Base-by-base conservation (phyloP, 2,888 invertebrate genomes). In the Euphydryas editha region DNA sequence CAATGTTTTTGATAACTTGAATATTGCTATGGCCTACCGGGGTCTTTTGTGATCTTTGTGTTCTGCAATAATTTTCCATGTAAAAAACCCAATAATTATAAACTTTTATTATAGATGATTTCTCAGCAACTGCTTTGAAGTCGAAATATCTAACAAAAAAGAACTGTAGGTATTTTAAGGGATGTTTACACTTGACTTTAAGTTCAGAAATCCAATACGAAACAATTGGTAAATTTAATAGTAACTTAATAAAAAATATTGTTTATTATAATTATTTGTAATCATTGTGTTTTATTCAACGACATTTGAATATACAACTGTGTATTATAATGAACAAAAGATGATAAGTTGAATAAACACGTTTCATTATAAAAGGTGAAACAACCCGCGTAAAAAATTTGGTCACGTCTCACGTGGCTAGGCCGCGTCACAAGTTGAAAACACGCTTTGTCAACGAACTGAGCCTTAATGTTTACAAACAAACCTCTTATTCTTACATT, bases 381-480 rank as follows among this genome's bases (percentile, higher is more conserved):
- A 54, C 39, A 56, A 54, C 30, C 36, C 62, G 30, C 17, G 54
- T 54, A 54, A 36, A 54, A 54, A 63, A 54, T 68, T 66, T 30
- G 54, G 61, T 67, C 70, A 68, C 66, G 66, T 67, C 68, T 82
- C 85, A 86, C 84, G 86, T 85, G 83, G 78, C 79, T 56, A 63
- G 70, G 72, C 73, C 66, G 70, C 70, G 75, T 75, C 67, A 72
- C 67, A 73, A 73, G 79, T 86, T 85, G 78, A 81, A 87, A 89
- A 89, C 88, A 87, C 72, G 77, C 83, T 85, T 86, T 85, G 82
- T 85, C 81, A 78, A 81, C 77, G 75, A 74, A 73, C 74, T 71
- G 67, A 73, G 57, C 65, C 61, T 51, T 60, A 72, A 61, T 83
- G 83, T 88, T 90, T 89, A 87, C 85, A 85, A 90, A 88, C 81